A percentile compares a stretch with the other conserved stretches of the same genome.
phyloP scores from a whole-genome alignment of 1,140 invertebrate genomes.

The Bombus waltoni region DNA sequence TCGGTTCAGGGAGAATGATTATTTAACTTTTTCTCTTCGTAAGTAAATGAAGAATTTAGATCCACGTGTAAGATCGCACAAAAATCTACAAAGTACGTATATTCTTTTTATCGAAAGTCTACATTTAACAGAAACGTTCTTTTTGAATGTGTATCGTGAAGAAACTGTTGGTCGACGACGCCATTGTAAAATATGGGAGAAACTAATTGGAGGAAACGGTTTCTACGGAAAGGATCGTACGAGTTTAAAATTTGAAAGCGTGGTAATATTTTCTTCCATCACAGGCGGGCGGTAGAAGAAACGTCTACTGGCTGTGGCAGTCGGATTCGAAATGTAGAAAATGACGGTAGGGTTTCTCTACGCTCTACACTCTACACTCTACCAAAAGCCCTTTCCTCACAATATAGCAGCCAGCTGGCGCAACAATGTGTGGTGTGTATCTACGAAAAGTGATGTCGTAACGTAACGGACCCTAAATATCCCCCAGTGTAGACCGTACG shows the following conservation, averaged over 20 bases:
- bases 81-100: too few relatives aligned
- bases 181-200: not conserved
- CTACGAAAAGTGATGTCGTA: conserved; percentile 36
- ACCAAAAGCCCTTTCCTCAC: conserved; percentile 19
- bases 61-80: too few relatives aligned
- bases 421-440: conserved; percentile 39
- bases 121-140: not conserved
- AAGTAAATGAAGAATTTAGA: too few relatives aligned
- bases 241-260: conserved; percentile 1
- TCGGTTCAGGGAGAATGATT: too few relatives aligned
- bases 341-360: not conserved
- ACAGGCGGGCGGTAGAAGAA: not conserved
- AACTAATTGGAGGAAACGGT: not conserved
- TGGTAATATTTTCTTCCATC: not conserved
- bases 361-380: too few relatives aligned
- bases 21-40: too few relatives aligned
- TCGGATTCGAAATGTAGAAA: conserved; percentile 42
- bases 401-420: conserved; percentile 33
- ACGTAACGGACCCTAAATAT: conserved; percentile 31
- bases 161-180: not conserved
- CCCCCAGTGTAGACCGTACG: not conserved
- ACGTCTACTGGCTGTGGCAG: conserved; percentile 13
- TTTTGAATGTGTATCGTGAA: not conserved
- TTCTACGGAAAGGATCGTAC: not conserved
- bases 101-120: not conserved